phyloP scores from a whole-genome alignment of 2,797 vertebrate genomes.

The Bovichtus diacanthus region DNA sequence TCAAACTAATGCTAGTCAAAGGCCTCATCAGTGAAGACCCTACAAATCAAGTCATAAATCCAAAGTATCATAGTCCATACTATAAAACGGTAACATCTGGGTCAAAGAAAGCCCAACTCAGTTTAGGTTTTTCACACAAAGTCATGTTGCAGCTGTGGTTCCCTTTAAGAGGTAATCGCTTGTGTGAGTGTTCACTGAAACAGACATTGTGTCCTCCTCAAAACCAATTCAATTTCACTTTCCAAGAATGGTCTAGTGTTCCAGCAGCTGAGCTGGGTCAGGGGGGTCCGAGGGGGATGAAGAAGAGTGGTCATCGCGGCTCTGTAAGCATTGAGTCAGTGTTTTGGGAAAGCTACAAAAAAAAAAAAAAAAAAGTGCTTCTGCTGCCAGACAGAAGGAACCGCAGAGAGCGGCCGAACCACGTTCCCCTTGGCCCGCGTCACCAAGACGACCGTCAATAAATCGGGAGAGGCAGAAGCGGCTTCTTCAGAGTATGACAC shows the following conservation, averaged over 20 bases:
- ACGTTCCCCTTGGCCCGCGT: constrained; percentile 58
- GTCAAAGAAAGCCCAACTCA: constrained; percentile 20
- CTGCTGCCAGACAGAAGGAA: constrained; percentile 74
- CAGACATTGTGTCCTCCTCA: constrained; percentile 65
- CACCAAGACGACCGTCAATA: constrained; percentile 48
- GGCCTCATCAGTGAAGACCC: neutral
- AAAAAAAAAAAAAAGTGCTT: constrained; percentile 51
- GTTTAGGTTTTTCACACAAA: constrained; percentile 38
- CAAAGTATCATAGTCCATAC: neutral
- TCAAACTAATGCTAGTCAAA: constrained; percentile 53
- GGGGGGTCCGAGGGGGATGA: constrained; percentile 66
- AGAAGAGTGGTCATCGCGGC: constrained; percentile 77
- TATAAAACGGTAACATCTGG: constrained; percentile 19
- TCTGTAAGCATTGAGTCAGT: constrained; percentile 79
- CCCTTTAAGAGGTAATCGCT: constrained; percentile 60
- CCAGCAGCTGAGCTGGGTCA: constrained; percentile 77
- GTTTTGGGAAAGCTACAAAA: constrained; percentile 76
- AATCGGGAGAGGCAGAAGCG: constrained; percentile 62
- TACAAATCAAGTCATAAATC: constrained; percentile 11
- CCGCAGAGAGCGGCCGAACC: constrained; percentile 55
- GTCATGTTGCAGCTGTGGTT: constrained; percentile 61
- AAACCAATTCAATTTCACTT: constrained; percentile 80
- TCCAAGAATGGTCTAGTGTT: constrained; percentile 79
- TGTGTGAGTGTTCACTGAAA: constrained; percentile 64
- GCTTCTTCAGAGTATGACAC: constrained; percentile 63